Conservation (phyloP, 2,888 invertebrate species). For the Helicoverpa assulta region DNA sequence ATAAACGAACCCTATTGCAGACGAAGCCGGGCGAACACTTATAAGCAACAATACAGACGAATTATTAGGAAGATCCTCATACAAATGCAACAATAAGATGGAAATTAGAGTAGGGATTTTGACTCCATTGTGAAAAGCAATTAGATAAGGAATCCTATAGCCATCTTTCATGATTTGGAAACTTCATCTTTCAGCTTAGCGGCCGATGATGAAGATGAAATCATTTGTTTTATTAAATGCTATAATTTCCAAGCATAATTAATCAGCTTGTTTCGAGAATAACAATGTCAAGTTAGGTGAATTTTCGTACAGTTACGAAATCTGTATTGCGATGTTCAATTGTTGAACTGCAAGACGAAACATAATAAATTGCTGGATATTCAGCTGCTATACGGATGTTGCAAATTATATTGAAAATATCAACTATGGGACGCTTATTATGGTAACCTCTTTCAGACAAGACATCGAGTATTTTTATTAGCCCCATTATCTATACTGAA, state of each 20-base stretch:
- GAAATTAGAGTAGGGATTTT: conserved; percentile 41
- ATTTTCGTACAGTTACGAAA: no score
- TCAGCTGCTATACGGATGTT: not conserved
- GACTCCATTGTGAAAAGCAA: conserved; percentile 34
- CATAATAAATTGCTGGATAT: not conserved
- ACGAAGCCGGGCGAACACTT: conserved; percentile 39
- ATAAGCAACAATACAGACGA: conserved; percentile 48
- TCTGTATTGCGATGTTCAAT: no score
- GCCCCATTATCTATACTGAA: no score
- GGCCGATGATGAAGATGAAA: not conserved
- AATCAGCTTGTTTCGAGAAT: no score
- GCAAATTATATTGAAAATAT: not conserved
- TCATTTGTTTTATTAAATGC: conserved; percentile 1
- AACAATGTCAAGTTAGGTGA: no score
- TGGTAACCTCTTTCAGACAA: not conserved
- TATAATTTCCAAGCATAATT: no score
- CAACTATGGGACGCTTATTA: not conserved
- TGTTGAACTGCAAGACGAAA: no score
- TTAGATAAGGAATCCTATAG: conserved; percentile 16
- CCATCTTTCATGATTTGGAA: conserved; percentile 18
- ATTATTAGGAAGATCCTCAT: conserved; percentile 37
- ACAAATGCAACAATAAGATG: conserved; percentile 44
- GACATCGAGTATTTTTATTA: no score
- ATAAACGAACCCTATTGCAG: conserved; percentile 50
- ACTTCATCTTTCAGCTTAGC: conserved; percentile 15